These are phyloP conservation scores for Ia io DNA, from an alignment of 2,113 vertebrate genomes.

Conservation along the genomic window DNA sequence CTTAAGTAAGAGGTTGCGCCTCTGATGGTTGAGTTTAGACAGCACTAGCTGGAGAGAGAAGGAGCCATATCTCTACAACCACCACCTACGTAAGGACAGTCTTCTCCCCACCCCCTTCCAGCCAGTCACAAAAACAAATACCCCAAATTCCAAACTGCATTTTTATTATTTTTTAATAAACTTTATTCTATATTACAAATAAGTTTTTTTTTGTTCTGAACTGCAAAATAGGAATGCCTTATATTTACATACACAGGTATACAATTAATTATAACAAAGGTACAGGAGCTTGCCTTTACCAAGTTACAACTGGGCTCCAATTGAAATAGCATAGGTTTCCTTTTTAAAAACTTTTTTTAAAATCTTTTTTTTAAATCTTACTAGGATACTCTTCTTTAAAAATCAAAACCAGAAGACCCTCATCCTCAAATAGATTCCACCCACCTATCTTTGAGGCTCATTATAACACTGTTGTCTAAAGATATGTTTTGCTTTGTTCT, in stretches of 20 bases:
- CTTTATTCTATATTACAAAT: slow-evolving; percentile 99
- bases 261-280: slow-evolving; percentile 99
- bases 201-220: slow-evolving; percentile 96
- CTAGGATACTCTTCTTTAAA: slow-evolving; percentile 72
- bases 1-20: rapidly evolving
- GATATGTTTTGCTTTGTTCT: slow-evolving; percentile 81
- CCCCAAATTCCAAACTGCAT: slow-evolving; percentile 55
- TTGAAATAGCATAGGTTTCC: slow-evolving; percentile 85
- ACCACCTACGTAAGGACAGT: rapidly evolving
- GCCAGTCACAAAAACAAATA: not conserved
- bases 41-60: not conserved
- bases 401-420: slow-evolving; percentile 82
- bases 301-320: slow-evolving; percentile 96
- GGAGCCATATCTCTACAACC: rapidly evolving
- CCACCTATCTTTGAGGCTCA: slow-evolving; percentile 89
- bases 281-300: slow-evolving; percentile 99
- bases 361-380: slow-evolving; percentile 60
- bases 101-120: not conserved
- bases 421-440: slow-evolving; percentile 78
- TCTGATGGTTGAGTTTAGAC: not conserved
- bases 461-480: slow-evolving; percentile 94
- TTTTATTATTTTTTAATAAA: slow-evolving; percentile 97
- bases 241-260: slow-evolving; percentile 99
- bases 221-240: slow-evolving; percentile 99
- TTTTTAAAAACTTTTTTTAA: slow-evolving; percentile 77